Percentiles rank a stretch among this genome's conserved stretches.
phyloP scores from a whole-genome alignment of 2,797 vertebrate genomes.

The Thripadectes ignobilis region DNA sequence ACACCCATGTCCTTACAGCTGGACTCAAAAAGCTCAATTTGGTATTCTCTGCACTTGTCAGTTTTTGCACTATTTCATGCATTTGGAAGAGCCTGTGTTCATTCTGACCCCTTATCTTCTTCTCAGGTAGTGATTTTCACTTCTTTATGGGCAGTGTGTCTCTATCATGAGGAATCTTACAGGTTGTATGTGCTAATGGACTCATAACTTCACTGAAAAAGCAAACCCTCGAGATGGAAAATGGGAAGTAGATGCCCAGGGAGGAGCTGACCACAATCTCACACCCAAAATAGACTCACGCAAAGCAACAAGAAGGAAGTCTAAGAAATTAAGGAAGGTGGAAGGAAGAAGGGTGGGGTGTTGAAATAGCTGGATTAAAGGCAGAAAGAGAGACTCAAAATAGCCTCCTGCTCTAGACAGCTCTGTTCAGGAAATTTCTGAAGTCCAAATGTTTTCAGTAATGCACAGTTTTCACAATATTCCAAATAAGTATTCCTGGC shows the following conservation, averaged over 20 bases:
- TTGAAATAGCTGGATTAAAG: constrained; percentile 54
- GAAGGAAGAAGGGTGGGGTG: constrained; percentile 65
- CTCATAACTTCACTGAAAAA: constrained; percentile 22
- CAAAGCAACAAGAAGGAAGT: constrained; percentile 60
- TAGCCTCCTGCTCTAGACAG: constrained; percentile 19
- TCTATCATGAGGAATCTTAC: not conserved
- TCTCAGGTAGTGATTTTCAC: not conserved
- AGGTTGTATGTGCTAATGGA: not conserved
- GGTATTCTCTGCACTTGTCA: not conserved
- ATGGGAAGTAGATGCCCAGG: constrained; percentile 39
- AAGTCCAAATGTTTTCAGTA: not conserved
- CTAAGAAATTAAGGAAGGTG: constrained; percentile 64
- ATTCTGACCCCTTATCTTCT: not conserved
- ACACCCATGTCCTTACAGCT: not conserved
- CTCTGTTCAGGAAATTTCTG: constrained; percentile 53
- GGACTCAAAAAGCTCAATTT: not conserved
- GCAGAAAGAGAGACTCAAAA: not conserved
- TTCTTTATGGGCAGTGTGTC: not conserved
- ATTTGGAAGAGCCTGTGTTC: not conserved
- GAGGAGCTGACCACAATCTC: not conserved
- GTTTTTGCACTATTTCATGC: not conserved
- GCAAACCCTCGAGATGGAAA: constrained; percentile 4
- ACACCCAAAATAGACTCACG: constrained; percentile 22
- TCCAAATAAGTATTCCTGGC: not conserved
- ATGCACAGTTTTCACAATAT: not conserved